Conservation (phyloP, 2,888 invertebrate species). For the Heliconius aoede region DNA sequence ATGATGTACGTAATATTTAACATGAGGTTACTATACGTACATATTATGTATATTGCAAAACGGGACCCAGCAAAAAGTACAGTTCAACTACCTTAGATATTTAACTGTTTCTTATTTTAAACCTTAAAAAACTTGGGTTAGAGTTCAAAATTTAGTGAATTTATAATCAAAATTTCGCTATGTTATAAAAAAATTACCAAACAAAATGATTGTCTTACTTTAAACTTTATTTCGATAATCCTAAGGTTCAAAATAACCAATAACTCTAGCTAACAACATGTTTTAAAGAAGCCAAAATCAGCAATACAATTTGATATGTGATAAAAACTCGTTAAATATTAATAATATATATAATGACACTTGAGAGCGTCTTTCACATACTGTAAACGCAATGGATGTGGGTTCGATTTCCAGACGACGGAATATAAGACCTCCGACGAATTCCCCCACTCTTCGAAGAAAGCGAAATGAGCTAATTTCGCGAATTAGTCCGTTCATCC, state of each 20-base stretch:
- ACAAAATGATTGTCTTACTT: background rate
- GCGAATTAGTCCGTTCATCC: too few relatives aligned
- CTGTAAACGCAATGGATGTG: too few relatives aligned
- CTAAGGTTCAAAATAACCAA: background rate
- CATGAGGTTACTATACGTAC: background rate
- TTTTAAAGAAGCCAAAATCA: background rate
- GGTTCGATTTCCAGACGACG: too few relatives aligned
- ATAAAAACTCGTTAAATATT: conserved; percentile 14
- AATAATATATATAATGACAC: too few relatives aligned
- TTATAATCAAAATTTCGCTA: background rate
- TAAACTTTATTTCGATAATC: background rate
- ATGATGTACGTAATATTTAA: background rate
- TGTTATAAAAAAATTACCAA: background rate
- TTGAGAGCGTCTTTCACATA: too few relatives aligned
- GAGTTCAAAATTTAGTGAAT: background rate
- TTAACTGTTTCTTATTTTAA: background rate
- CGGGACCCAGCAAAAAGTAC: conserved; percentile 22
- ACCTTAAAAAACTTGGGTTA: accelerated
- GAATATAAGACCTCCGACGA: too few relatives aligned
- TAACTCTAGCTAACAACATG: background rate
- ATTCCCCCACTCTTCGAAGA: too few relatives aligned
- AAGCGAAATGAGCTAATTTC: too few relatives aligned
- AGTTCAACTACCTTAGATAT: conserved; percentile 18
- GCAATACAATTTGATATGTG: background rate
- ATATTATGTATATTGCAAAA: background rate